These are phyloP conservation scores for Colius striatus DNA, from an alignment of 2,113 vertebrate species.

Conservation along the genomic window DNA sequence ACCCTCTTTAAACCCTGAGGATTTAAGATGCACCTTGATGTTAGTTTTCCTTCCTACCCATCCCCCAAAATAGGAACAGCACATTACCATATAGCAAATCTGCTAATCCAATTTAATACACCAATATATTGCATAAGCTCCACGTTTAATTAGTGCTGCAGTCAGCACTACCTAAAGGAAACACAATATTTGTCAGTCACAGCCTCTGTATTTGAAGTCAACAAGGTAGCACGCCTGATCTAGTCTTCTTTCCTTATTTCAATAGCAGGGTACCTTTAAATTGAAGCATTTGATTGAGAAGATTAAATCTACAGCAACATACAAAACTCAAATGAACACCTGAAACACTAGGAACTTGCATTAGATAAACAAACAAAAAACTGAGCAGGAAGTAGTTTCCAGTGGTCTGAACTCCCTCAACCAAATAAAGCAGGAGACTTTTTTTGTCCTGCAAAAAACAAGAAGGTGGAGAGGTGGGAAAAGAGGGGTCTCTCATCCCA, in stretches of 20 bases:
- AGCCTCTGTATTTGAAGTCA: constrained; percentile 6
- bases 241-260: background rate
- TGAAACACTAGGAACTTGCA: background rate
- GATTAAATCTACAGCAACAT: background rate
- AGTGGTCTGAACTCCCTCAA: background rate
- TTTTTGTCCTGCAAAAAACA: background rate
- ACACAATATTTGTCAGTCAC: constrained; percentile 10
- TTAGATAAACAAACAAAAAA: background rate
- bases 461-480: background rate
- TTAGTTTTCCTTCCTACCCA: background rate
- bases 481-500: background rate
- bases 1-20: constrained; percentile 1
- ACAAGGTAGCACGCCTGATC: background rate
- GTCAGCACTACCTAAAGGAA: constrained; percentile 51
- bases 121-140: constrained; percentile 36
- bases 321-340: background rate
- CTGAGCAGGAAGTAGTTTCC: background rate
- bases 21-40: constrained; percentile 46
- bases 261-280: background rate
- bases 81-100: constrained; percentile 52
- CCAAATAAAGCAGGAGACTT: background rate
- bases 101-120: constrained; percentile 67
- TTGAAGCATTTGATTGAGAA: background rate
- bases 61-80: constrained; percentile 11
- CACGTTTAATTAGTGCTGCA: constrained; percentile 41